A percentile compares a stretch with the other conserved stretches of the same genome.
Conservation (phyloP, 2,888 invertebrate genomes). For the Caenorhabditis doughertyi region DNA sequence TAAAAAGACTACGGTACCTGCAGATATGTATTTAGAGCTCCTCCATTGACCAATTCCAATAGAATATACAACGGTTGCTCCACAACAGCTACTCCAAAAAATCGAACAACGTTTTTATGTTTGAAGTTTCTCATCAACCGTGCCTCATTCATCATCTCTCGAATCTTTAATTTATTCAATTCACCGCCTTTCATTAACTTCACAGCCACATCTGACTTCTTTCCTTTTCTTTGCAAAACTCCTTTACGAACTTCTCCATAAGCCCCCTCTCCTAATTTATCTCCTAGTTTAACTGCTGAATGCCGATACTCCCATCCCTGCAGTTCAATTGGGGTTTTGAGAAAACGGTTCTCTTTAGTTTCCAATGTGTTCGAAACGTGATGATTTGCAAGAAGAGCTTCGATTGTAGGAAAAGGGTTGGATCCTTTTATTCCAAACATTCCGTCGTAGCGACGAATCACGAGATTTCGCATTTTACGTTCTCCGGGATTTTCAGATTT, state of each 20-base stretch:
- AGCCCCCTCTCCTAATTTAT: slow-evolving; percentile 65
- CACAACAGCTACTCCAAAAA: slow-evolving; percentile 65
- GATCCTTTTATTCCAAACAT: slow-evolving; percentile 30
- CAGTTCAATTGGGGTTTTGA: slow-evolving; percentile 42
- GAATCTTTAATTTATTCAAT: slow-evolving; percentile 57
- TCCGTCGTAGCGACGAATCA: slow-evolving; percentile 50
- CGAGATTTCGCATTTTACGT: slow-evolving; percentile 50
- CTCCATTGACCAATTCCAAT: slow-evolving; percentile 60
- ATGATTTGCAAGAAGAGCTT: slow-evolving; percentile 33
- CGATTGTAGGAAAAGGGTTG: slow-evolving; percentile 31
- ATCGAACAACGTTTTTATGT: slow-evolving; percentile 62
- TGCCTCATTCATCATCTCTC: slow-evolving; percentile 68
- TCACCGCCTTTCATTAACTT: slow-evolving; percentile 61
- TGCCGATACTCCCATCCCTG: slow-evolving; percentile 60
- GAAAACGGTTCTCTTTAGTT: slow-evolving; percentile 30
- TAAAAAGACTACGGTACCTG: slow-evolving; percentile 8
- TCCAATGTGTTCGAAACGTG: slow-evolving; percentile 28
- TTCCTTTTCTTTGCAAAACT: slow-evolving; percentile 36
- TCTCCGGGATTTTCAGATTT: slow-evolving; percentile 31
- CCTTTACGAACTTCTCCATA: slow-evolving; percentile 65
- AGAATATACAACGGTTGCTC: slow-evolving; percentile 67
- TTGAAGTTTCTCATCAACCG: slow-evolving; percentile 62
- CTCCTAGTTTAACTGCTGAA: slow-evolving; percentile 50
- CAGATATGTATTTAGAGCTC: slow-evolving; percentile 29
- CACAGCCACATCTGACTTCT: slow-evolving; percentile 53